Evolutionary conservation across 2,113 vertebrate species (phyloP).

Genomic region (Hippocampus abdominalis): DNA sequence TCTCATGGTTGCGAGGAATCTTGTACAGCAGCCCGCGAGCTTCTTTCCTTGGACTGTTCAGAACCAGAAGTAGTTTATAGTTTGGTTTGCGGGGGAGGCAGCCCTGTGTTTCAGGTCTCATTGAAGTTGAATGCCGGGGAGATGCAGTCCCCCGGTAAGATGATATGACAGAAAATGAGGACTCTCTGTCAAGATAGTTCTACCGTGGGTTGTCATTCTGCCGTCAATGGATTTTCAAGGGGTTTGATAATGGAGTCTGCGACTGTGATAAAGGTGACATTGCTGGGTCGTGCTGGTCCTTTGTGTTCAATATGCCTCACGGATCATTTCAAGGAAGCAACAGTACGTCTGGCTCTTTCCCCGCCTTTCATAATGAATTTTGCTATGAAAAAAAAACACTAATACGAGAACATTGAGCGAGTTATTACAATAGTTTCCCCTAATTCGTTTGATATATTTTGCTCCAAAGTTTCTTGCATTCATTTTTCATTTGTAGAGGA

Average conservation of each 20-base stretch:
- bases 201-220: slow-evolving; percentile 24
- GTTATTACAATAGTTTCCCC: slow-evolving; percentile 34
- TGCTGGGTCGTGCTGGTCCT: slow-evolving; percentile 40
- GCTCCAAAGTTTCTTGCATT: neutral
- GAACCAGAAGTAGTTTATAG: neutral
- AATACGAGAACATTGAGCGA: slow-evolving; percentile 29
- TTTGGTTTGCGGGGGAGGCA: neutral
- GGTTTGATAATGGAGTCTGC: slow-evolving; percentile 40
- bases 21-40: neutral
- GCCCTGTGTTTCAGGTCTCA: neutral
- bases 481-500: slow-evolving; percentile 20
- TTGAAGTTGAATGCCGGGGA: slow-evolving; percentile 9
- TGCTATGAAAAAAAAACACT: slow-evolving; percentile 31
- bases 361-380: slow-evolving; percentile 30
- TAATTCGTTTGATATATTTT: slow-evolving; percentile 17
- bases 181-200: slow-evolving; percentile 22
- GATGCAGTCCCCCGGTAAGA: slow-evolving; percentile 1
- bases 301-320: slow-evolving; percentile 26
- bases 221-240: slow-evolving; percentile 19
- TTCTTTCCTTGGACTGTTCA: neutral
- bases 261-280: slow-evolving; percentile 33
- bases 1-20: slow-evolving; percentile 3
- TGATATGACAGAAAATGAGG: neutral
- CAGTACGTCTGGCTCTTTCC: slow-evolving; percentile 25
- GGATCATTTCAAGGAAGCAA: slow-evolving; percentile 35